Conservation (phyloP, 2,888 invertebrate genomes). For the Nymphalis polychloros region DNA sequence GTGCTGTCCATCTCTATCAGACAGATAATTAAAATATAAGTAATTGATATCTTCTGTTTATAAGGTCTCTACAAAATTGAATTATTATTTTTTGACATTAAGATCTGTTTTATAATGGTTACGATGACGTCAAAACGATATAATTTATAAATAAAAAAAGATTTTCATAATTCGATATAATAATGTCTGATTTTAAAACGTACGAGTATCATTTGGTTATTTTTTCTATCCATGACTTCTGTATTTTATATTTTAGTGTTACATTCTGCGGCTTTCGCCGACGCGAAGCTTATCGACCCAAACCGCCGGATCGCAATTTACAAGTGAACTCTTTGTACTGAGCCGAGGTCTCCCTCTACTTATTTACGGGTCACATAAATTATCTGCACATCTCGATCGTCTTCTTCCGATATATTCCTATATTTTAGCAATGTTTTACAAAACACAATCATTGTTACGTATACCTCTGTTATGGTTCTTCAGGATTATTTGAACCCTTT, state of each 20-base stretch:
- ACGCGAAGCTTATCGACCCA: constrained; percentile 54
- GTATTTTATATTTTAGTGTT: constrained; percentile 16
- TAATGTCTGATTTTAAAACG: no score
- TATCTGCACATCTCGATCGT: constrained; percentile 27
- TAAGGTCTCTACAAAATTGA: background rate
- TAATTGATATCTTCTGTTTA: constrained; percentile 1
- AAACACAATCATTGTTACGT: no score
- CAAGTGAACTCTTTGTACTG: constrained; percentile 55
- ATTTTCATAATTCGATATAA: no score
- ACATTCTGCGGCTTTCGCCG: constrained; percentile 20
- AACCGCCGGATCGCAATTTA: constrained; percentile 53
- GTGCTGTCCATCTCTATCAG: background rate
- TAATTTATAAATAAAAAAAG: no score
- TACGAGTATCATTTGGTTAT: background rate
- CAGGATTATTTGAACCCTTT: no score
- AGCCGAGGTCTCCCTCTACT: constrained; percentile 49
- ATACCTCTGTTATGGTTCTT: no score
- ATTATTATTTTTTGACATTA: background rate
- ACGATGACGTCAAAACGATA: background rate
- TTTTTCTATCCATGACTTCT: background rate
- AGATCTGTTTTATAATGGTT: background rate
- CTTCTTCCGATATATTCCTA: background rate
- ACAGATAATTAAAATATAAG: background rate
- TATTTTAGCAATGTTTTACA: no score
- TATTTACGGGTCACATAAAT: constrained; percentile 42